Evolutionary conservation across 2,113 vertebrate species (phyloP), one percentile per base, ranked within the genome.

Genomic region (Hemicordylus capensis): DNA sequence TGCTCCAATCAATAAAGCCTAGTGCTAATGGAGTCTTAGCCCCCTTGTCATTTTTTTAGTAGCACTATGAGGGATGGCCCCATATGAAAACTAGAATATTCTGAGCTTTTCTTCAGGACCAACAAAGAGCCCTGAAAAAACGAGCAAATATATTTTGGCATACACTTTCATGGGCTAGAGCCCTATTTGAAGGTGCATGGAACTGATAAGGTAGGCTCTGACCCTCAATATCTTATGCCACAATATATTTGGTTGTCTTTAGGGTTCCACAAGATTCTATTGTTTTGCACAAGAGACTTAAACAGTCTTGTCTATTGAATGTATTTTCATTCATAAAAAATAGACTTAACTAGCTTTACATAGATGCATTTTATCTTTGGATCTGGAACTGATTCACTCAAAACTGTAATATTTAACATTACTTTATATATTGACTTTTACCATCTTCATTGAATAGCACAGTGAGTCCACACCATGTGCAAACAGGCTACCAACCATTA

Each of bases 401-500:
- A 19, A 14, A 46, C 9, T 8, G 54, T 24, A 48, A 61, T 63
- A n/a, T 59, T 42, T 73, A 46, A 61, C 11, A 44, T 24, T 82
- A 31, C 19, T 26, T 83, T 19, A 46, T 12, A 63, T n/a, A 46
- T 17, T 28, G 39, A 19, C 4, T 8, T 61, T 46, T 26, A 31
- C 37, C 39, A 70, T 28, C 48, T 56, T 28, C 24, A 24, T 58
- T 37, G 66, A 58, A 6, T 22, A 81, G 48, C 48, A 42, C 51
- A 54, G 17, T n/a, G n/a, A 48, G 42, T 37, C 14, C 78, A 4
- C 22, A 58, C n/a, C 39, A 46, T 70, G 46, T 46, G 37, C 56
- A 34, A 81, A 58, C 51, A 77, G 76, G 42, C n/a, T 58, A 84
- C 44, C 58, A 84, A 51, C 74, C 51, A 78, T 44, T 85, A 59